Evolutionary conservation across 2,113 vertebrate genomes (phyloP), one percentile per base, ranked within the genome.

Genomic region (Hippocampus comes): DNA sequence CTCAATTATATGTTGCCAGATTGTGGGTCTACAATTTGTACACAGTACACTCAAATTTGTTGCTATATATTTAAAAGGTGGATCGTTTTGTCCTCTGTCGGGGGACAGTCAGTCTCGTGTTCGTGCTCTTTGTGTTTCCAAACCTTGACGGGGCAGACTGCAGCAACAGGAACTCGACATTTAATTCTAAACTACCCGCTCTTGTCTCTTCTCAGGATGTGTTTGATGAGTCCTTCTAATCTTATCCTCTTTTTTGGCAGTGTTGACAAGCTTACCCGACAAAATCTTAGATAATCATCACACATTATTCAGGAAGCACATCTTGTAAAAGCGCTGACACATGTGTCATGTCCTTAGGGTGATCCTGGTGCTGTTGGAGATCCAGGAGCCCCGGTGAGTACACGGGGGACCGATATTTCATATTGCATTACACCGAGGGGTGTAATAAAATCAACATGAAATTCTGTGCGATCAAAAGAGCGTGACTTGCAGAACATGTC

Each of bases 371-470:
- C 77, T 63, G 78, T 80, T 83, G 92, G 90, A 84, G 63, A 48
- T 20, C 82, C 64, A 75, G 91, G 92, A 42, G 46, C 73, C 71
- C 75, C 67, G 79, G 91, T 93, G 80, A 92, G 92, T 85, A n/a
- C 1, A 67, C 55, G 21, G 9, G 15, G 20, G 61, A 59, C 56
- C 2, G 27, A 18, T 27, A 61, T 61, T 61, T 61, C 59, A 61
- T 34, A 34, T 56, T 61, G 59, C 27, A 61, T 34, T 34, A 20
- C 15, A 34, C 27, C 34, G 27, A 61, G 53, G 53, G 21, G 30
- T 61, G 8, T 18, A 34, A 30, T 34, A 23, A 34, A 61, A 61
- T 61, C 2, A 61, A 61, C 34, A 27, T 17, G 17, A 9, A 18
- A 38, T 34, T 61, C 56, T 15, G 23, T 27, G 15, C 15, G 56